Percentiles rank a stretch among this genome's conserved stretches.
Evolutionary conservation across 1,140 invertebrate genomes (phyloP).

Genomic region (Pararge aegeria): DNA sequence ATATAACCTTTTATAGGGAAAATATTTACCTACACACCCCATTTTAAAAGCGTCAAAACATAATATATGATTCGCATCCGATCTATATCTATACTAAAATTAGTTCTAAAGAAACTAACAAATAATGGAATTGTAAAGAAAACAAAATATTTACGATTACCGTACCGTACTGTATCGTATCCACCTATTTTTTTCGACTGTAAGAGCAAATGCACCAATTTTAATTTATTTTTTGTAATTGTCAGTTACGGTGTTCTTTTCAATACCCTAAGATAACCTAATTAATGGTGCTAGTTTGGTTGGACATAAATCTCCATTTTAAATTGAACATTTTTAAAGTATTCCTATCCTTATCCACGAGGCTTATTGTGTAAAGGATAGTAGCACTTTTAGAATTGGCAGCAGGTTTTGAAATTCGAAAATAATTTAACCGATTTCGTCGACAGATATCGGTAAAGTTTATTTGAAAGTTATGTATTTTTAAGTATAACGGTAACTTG

Average conservation of each 20-base stretch:
- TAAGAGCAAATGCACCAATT: conserved; percentile 21
- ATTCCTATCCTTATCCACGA: too few relatives aligned
- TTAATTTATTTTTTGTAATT: neutral
- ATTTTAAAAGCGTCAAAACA: conserved; percentile 20
- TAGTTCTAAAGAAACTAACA: conserved; percentile 8
- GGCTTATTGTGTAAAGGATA: too few relatives aligned
- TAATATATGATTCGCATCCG: conserved; percentile 19
- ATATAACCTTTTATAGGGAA: conserved; percentile 46
- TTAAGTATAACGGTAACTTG: too few relatives aligned
- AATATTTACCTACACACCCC: conserved; percentile 33
- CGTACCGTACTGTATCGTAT: neutral
- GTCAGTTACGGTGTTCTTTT: neutral
- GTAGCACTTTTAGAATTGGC: neutral
- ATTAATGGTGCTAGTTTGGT: too few relatives aligned
- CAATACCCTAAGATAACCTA: neutral
- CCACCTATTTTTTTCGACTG: neutral
- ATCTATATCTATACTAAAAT: conserved; percentile 14
- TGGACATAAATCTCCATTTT: too few relatives aligned
- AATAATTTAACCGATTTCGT: too few relatives aligned
- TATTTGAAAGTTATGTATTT: too few relatives aligned
- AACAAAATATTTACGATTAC: conserved; percentile 6
- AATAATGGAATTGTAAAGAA: conserved; percentile 9
- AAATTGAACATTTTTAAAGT: too few relatives aligned
- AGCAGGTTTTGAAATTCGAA: too few relatives aligned
- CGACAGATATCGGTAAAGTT: too few relatives aligned